Percentiles rank a stretch among this genome's conserved stretches.
phyloP scores from a whole-genome alignment of 2,888 invertebrate species.

The Campopleginae sp. region DNA sequence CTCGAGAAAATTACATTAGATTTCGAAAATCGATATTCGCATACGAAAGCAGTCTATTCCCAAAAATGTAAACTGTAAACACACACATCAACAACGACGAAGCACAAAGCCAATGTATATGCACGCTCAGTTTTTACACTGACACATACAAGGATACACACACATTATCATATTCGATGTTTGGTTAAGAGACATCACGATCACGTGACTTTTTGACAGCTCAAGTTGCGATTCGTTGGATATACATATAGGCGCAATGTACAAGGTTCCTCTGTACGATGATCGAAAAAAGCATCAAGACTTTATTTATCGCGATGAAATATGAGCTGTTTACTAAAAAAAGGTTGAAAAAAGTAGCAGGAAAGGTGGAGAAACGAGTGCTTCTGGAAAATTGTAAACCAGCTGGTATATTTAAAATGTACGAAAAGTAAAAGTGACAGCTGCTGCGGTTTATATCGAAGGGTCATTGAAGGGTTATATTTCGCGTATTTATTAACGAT shows the following conservation, averaged over 20 bases:
- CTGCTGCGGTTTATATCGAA: slow-evolving; percentile 61
- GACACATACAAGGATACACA: neutral
- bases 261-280: slow-evolving; percentile 1
- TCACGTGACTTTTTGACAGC: slow-evolving; percentile 68
- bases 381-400: neutral
- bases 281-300: neutral
- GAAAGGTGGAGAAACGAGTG: neutral
- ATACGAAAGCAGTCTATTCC: slow-evolving; percentile 46
- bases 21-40: slow-evolving; percentile 26
- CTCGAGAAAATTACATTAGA: slow-evolving; percentile 60
- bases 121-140: neutral
- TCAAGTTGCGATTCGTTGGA: slow-evolving; percentile 32
- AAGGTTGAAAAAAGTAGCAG: neutral
- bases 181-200: slow-evolving; percentile 44
- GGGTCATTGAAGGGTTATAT: slow-evolving; percentile 52
- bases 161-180: neutral
- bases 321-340: neutral
- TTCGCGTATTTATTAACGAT: slow-evolving; percentile 34
- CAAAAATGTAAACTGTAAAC: slow-evolving; percentile 48
- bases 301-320: neutral
- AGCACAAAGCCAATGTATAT: slow-evolving; percentile 3
- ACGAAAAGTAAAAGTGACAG: slow-evolving; percentile 67
- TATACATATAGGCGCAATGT: slow-evolving; percentile 21
- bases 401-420: slow-evolving; percentile 40
- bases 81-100: slow-evolving; percentile 8